phyloP scores from a whole-genome alignment of 2,113 vertebrate species.

The Phrynosoma blainvillii region DNA sequence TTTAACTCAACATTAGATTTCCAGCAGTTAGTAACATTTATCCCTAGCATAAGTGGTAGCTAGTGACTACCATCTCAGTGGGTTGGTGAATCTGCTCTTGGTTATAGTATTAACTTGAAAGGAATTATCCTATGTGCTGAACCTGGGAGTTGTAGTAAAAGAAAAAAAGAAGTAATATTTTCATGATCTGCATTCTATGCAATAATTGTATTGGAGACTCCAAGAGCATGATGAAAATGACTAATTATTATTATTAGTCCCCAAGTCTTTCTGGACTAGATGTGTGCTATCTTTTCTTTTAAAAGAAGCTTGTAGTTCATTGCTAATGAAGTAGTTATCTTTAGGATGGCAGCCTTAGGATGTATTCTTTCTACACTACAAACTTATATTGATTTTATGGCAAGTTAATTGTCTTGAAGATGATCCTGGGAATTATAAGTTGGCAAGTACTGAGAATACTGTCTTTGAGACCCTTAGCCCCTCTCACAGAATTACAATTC shows the following conservation, averaged over 20 bases:
- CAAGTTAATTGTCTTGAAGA: background rate
- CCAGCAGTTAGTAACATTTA: background rate
- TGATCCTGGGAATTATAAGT: background rate
- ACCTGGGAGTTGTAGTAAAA: no score
- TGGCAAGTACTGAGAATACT: background rate
- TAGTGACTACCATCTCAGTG: no score
- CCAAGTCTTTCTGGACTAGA: background rate
- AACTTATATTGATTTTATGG: background rate
- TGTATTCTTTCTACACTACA: background rate
- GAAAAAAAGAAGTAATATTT: no score
- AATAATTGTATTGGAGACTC: background rate
- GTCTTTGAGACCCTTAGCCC: background rate
- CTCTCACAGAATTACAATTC: background rate
- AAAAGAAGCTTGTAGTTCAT: background rate
- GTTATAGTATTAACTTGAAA: no score
- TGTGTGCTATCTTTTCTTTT: background rate
- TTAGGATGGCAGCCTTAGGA: slow-evolving; percentile 1
- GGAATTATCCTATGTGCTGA: no score
- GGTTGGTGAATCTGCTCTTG: no score
- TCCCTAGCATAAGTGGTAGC: no score
- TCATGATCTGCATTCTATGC: background rate
- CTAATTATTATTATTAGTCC: background rate
- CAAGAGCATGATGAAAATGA: background rate
- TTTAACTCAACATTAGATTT: background rate
- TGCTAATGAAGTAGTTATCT: slow-evolving; percentile 6